Conservation (phyloP, 2,113 vertebrate species). For the Brienomyrus longianalis region DNA sequence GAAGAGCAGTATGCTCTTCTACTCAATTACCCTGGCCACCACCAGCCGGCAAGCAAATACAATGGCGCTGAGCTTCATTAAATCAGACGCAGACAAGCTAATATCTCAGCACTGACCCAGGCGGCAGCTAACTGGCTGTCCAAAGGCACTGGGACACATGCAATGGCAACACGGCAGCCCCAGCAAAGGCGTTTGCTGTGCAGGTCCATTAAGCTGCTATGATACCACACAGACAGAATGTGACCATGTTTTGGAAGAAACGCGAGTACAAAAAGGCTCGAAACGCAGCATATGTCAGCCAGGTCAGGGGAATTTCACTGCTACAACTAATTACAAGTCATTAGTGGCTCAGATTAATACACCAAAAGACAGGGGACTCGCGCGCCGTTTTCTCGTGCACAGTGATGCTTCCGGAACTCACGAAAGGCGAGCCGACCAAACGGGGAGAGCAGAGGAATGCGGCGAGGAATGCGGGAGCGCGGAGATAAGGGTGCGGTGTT, state of each 20-base stretch:
- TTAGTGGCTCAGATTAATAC: neutral
- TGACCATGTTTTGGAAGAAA: neutral
- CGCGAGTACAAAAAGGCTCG: neutral
- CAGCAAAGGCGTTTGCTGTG: neutral
- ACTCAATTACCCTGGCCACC: slow-evolving; percentile 84
- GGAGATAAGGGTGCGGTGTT: neutral
- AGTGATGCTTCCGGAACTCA: neutral
- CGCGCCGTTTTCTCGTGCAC: neutral
- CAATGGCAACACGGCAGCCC: neutral
- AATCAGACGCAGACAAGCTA: slow-evolving; percentile 82
- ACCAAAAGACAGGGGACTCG: neutral
- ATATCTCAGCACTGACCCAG: slow-evolving; percentile 63
- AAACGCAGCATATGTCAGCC: neutral
- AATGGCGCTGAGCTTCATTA: slow-evolving; percentile 89
- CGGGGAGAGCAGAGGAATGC: neutral
- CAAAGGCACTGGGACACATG: neutral
- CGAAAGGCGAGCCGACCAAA: neutral
- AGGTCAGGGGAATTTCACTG: neutral
- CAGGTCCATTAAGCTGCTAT: neutral
- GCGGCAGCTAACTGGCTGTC: neutral
- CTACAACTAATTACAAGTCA: neutral
- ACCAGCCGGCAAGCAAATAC: slow-evolving; percentile 73
- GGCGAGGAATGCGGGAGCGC: too few species aligned
- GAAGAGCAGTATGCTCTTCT: slow-evolving; percentile 73
- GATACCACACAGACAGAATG: neutral